Conservation (phyloP, 2,888 invertebrate genomes). For the Papilio demoleus region DNA sequence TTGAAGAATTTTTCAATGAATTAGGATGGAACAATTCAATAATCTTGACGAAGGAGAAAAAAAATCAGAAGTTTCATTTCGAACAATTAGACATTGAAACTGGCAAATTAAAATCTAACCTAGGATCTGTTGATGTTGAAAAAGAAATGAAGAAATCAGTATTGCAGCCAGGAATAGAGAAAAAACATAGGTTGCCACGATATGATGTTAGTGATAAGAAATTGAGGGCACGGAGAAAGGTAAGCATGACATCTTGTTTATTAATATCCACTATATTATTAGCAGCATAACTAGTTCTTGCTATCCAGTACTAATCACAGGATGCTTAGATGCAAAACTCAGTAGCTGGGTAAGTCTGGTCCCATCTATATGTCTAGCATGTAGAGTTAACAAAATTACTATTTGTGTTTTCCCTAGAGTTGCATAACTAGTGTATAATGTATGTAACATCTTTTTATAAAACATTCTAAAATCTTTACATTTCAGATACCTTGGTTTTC, state of each 20-base stretch:
- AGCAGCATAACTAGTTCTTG: too few relatives aligned
- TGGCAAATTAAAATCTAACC: conserved; percentile 70
- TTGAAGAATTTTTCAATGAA: conserved; percentile 72
- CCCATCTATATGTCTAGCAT: too few relatives aligned
- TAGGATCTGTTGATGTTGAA: conserved; percentile 76
- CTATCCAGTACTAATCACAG: too few relatives aligned
- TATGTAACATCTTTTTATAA: too few relatives aligned
- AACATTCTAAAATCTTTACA: too few relatives aligned
- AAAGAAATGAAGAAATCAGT: conserved; percentile 85
- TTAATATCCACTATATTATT: too few relatives aligned
- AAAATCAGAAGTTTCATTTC: conserved; percentile 66
- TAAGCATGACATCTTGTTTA: conserved; percentile 53
- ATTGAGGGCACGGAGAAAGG: conserved; percentile 83
- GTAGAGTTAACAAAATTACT: too few relatives aligned
- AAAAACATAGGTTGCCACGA: conserved; percentile 83
- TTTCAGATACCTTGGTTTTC: too few relatives aligned
- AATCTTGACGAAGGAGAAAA: conserved; percentile 59
- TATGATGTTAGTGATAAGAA: conserved; percentile 83
- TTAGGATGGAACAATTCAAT: conserved; percentile 71
- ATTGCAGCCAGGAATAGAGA: conserved; percentile 86
- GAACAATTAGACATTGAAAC: conserved; percentile 69
- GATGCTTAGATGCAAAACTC: too few relatives aligned
- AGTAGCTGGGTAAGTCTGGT: too few relatives aligned
- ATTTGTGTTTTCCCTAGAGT: too few relatives aligned
- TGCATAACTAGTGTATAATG: too few relatives aligned